A percentile compares a stretch with the other conserved stretches of the same genome.
phyloP scores from a whole-genome alignment of 2,888 invertebrate species.

The Terebella lapidaria region DNA sequence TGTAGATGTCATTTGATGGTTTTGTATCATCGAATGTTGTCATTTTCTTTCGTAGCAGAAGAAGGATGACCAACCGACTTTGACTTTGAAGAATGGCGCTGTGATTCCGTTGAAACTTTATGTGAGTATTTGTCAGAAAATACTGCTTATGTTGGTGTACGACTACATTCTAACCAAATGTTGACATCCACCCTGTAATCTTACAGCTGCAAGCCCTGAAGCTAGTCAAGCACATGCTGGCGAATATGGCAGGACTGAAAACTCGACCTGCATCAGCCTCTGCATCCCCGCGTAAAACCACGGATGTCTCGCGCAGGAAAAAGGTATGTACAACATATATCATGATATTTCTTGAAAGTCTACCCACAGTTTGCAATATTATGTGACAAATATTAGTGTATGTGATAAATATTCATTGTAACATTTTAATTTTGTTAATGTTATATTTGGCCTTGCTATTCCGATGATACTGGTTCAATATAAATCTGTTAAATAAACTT shows the following conservation, averaged over 20 bases:
- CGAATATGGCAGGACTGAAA: neutral
- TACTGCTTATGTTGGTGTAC: too few relatives aligned
- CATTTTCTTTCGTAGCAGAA: neutral
- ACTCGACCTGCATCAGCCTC: neutral
- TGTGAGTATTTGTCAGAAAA: too few relatives aligned
- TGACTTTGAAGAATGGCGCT: neutral
- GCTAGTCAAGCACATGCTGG: neutral
- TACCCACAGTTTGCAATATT: too few relatives aligned
- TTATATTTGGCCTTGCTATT: too few relatives aligned
- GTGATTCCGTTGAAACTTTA: neutral
- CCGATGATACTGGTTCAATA: too few relatives aligned
- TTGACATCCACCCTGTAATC: too few relatives aligned
- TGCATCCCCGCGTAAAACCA: neutral
- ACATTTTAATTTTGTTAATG: neutral
- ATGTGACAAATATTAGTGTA: neutral
- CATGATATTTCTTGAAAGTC: neutral
- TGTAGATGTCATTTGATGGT: too few relatives aligned
- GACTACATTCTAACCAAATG: too few relatives aligned
- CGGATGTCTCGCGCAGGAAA: neutral
- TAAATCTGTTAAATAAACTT: too few relatives aligned
- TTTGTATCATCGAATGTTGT: too few relatives aligned
- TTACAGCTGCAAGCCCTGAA: neutral
- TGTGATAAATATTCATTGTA: neutral
- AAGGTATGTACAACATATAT: neutral
- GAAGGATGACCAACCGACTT: neutral